These are phyloP conservation scores for Globia sparganii DNA, from an alignment of 2,888 invertebrate genomes.

Conservation along the genomic window DNA sequence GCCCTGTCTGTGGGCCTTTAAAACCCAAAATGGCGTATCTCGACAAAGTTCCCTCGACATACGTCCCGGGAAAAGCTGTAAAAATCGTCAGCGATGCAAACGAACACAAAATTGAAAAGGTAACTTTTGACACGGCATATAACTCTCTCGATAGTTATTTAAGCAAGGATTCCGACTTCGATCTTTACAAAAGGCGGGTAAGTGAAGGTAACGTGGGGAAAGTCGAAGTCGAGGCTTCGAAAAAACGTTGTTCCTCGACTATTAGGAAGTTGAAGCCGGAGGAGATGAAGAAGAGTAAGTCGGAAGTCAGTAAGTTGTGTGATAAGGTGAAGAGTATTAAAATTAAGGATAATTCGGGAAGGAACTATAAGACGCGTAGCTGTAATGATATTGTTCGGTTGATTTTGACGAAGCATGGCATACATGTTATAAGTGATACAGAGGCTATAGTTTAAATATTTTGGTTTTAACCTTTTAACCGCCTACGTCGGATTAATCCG, in stretches of 20 bases:
- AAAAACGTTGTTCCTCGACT: slow-evolving; percentile 85
- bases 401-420: slow-evolving; percentile 94
- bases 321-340: slow-evolving; percentile 87
- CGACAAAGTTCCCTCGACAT: slow-evolving; percentile 81
- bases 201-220: slow-evolving; percentile 84
- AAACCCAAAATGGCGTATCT: slow-evolving; percentile 87
- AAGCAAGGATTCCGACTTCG: slow-evolving; percentile 83
- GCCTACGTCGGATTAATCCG: too few species aligned
- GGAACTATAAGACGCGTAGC: slow-evolving; percentile 85
- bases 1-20: slow-evolving; percentile 75
- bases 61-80: slow-evolving; percentile 93
- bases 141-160: slow-evolving; percentile 90
- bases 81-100: slow-evolving; percentile 92
- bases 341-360: slow-evolving; percentile 80
- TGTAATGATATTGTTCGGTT: slow-evolving; percentile 92
- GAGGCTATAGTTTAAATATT: slow-evolving; percentile 91
- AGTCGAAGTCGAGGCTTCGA: slow-evolving; percentile 69
- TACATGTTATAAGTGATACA: slow-evolving; percentile 94
- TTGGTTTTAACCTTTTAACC: too few species aligned
- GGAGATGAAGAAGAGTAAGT: slow-evolving; percentile 86
- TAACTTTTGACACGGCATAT: slow-evolving; percentile 82
- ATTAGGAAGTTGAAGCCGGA: slow-evolving; percentile 83
- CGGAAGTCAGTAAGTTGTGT: slow-evolving; percentile 89
- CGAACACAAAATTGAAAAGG: slow-evolving; percentile 84
- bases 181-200: slow-evolving; percentile 80